Percentiles rank a stretch among this genome's conserved stretches.
Conservation (phyloP, 2,888 invertebrate species). For the Enoplolaimus lenunculus region DNA sequence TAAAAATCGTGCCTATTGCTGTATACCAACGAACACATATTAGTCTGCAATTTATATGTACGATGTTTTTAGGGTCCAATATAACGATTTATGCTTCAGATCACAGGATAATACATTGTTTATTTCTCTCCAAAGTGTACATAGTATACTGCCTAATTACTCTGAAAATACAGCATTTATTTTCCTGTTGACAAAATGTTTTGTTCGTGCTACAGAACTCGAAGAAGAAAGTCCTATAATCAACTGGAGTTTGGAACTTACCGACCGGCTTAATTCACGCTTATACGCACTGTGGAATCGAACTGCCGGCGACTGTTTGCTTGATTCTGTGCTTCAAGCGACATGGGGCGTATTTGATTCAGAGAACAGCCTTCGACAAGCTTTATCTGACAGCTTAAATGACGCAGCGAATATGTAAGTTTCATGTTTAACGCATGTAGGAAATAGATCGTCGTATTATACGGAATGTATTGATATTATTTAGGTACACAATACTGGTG, state of each 20-base stretch:
- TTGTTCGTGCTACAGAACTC: too few species aligned
- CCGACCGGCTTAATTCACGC: constrained; percentile 61
- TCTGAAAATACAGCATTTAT: not conserved
- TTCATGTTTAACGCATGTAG: too few species aligned
- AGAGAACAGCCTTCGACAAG: constrained; percentile 67
- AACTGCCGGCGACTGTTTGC: constrained; percentile 82
- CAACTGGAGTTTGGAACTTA: constrained; percentile 81
- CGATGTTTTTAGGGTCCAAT: too few species aligned
- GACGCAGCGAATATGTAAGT: constrained; percentile 66
- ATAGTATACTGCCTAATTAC: not conserved
- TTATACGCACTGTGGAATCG: constrained; percentile 88
- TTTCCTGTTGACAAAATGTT: too few species aligned
- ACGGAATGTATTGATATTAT: too few species aligned
- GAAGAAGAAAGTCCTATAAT: constrained; percentile 59
- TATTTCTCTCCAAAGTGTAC: constrained; percentile 7
- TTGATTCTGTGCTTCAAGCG: constrained; percentile 70
- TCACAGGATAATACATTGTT: too few species aligned
- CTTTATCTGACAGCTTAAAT: constrained; percentile 68
- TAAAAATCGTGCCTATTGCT: too few species aligned
- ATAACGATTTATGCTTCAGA: constrained; percentile 16
- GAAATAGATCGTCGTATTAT: too few species aligned
- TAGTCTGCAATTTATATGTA: too few species aligned
- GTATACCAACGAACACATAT: too few species aligned
- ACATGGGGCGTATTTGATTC: constrained; percentile 90
- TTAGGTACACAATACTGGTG: too few species aligned